Percentiles rank a stretch among this genome's conserved stretches.
Evolutionary conservation across 2,797 vertebrate genomes (phyloP).

Genomic region (Sorex maritimensis): DNA sequence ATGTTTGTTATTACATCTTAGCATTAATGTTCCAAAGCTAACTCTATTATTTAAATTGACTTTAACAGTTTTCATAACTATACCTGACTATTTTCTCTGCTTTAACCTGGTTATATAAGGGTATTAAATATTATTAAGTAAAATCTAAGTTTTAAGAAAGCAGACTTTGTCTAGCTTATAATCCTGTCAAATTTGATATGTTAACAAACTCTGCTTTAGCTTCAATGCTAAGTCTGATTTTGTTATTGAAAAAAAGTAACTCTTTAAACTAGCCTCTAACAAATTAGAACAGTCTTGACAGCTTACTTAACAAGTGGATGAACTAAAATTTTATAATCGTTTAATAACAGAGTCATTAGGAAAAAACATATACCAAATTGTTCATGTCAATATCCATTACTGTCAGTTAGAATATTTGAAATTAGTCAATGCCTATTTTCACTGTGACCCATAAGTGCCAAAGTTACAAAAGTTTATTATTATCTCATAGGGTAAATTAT

Average conservation of each 20-base stretch:
- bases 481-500: neutral
- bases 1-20: conserved; percentile 23
- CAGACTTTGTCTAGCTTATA: neutral
- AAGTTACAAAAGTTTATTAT: neutral
- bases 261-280: neutral
- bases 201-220: conserved; percentile 18
- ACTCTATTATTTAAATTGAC: conserved; percentile 34
- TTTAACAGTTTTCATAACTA: neutral
- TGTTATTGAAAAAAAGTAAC: neutral
- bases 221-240: conserved; percentile 23
- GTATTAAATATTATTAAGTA: conserved; percentile 36
- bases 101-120: neutral
- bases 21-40: conserved; percentile 27
- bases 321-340: neutral
- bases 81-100: conserved; percentile 13
- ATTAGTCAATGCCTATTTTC: neutral
- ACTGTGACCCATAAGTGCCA: neutral
- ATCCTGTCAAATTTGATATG: conserved; percentile 14
- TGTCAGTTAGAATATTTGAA: conserved; percentile 11
- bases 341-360: neutral
- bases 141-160: neutral
- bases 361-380: neutral
- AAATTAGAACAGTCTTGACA: neutral
- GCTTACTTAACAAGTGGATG: neutral
- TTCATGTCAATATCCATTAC: neutral